Percentiles rank a stretch among this genome's conserved stretches.
Evolutionary conservation across 1,140 invertebrate species (phyloP).

Genomic region (Polyergus mexicanus): DNA sequence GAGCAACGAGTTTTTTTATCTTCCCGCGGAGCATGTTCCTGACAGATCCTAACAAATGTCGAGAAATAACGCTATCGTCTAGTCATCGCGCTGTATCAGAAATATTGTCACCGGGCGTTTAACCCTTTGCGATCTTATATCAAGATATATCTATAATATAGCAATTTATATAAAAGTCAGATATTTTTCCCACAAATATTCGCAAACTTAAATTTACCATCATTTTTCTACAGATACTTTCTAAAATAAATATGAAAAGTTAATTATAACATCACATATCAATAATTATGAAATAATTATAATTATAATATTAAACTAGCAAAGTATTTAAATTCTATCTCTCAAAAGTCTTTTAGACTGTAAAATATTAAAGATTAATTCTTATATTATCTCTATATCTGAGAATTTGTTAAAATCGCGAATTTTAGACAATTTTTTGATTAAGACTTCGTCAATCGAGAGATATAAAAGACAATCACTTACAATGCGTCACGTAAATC

Average conservation of each 20-base stretch:
- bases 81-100: conserved; percentile 25
- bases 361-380: not conserved
- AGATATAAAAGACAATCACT: not conserved
- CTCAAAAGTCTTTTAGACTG: not conserved
- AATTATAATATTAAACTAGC: not conserved
- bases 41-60: conserved; percentile 46
- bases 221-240: not conserved
- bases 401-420: not conserved
- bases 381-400: not conserved
- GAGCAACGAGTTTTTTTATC: conserved; percentile 47
- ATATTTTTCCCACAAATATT: not conserved
- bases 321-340: not conserved
- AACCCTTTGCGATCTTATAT: not conserved
- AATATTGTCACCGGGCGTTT: conserved; percentile 23
- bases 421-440: not conserved
- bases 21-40: not conserved
- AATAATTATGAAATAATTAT: conserved; percentile 10
- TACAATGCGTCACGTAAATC: not conserved
- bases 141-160: not conserved
- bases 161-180: conserved; percentile 14
- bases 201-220: not conserved
- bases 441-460: not conserved
- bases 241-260: not conserved
- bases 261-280: not conserved
- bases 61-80: conserved; percentile 19